Base-by-base conservation (phyloP, 2,888 invertebrate species). In the Muschampia staudingeri region DNA sequence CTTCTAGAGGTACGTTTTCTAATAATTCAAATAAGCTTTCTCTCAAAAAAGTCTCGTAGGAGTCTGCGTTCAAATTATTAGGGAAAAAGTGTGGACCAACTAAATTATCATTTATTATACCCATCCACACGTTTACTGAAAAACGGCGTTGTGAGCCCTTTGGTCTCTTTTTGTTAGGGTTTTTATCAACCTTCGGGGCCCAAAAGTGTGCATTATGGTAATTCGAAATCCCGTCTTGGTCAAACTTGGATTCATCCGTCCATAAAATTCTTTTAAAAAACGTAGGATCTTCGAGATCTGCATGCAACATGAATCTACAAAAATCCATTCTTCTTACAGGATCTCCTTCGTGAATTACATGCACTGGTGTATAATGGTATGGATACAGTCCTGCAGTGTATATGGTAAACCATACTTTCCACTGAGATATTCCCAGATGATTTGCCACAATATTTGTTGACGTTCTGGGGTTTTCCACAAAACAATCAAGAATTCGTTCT, bases 1-100 rank as follows among this genome's bases (percentile, higher is more conserved):
- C 87, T 84, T n/a, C n/a, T n/a, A n/a, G n/a, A n/a, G n/a, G 25
- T 25, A 25, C 25, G 25, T 42, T 44, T 44, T 44, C 42, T 14
- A 42, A 19, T 11, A 44, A 12, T 44, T 44, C 44, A 44, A 44
- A 44, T 11, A 44, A 12, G 12, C 12, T 44, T 44, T 72, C 48
- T 2, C 72, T 83, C 12, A 72, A n/a, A 14, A 72, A 72, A 25
- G 8, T 72, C n/a, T 44, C 72, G 37, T 89, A 88, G 7, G 8
- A 9, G 71, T 85, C 86, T 8, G 88, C 88, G 82, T 89, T 89
- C 76, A 88, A 72, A 83, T 88, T 88, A 34, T 87, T 84, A 0
- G 88, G 90, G 0, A 89, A 69, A 87, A 87, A 89, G 80, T 87
- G 76, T 79, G 88, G 86, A 65, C 88, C 88, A 85, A 89, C 88